Evolutionary conservation across 2,888 invertebrate genomes (phyloP), one percentile per base, ranked within the genome.

Genomic region (Lithophane ornitopus): DNA sequence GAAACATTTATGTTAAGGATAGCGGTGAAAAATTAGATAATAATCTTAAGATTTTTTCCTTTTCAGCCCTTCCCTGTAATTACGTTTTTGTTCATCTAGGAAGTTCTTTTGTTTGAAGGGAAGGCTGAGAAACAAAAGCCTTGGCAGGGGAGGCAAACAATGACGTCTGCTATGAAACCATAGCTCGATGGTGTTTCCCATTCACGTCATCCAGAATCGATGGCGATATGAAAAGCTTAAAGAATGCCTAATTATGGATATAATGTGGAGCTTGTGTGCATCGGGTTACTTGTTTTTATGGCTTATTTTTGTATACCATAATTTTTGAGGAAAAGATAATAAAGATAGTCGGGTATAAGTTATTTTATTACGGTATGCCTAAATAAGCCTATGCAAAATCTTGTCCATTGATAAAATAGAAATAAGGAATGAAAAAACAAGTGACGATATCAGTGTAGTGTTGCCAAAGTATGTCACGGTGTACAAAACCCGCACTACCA

Each of bases 131-230:
- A 95, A 95, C 95, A 95, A 95, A 94, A 92, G 94, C 88, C 85
- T 92, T 91, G 91, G 83, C 81, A 78, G 79, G 94, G 92, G 93
- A 92, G 83, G 89, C 92, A 94, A 94, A 96, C 96, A 96, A 96
- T 95, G 94, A 94, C 87, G 95, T 94, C 95, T 95, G 93, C 92
- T 92, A 91, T 89, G 91, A 91, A 94, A 92, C 92, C 89, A 88
- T 89, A 88, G 89, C 90, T 82, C 78, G 88, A 70, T 68, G 87
- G 87, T 89, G 90, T 91, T 92, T 91, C 91, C 91, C 88, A 92
- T 92, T 92, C 91, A 90, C 85, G 88, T 90, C 92, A 91, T 92
- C 88, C 89, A 90, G 90, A 92, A 93, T 93, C 93, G 85, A 93
- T 93, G 84, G 75, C 74, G 76, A 74, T 82, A 82, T 84, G 81